phyloP scores from a whole-genome alignment of 2,797 vertebrate genomes.

The Cyclopterus lumpus region DNA sequence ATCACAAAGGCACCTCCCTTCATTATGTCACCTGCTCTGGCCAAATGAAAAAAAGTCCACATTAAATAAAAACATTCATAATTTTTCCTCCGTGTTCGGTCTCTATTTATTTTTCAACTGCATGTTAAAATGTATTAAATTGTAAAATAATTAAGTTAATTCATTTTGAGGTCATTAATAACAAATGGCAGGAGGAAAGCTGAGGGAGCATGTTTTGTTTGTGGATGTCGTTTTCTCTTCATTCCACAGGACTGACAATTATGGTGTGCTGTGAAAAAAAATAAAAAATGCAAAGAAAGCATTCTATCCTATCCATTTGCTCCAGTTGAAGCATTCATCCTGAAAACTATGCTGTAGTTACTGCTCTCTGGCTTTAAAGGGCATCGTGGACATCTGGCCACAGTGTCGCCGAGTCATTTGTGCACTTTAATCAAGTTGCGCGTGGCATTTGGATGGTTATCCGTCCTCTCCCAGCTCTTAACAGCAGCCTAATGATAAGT shows the following conservation, averaged over 20 bases:
- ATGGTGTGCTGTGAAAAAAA: background rate
- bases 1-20: too few species aligned
- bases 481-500: slow-evolving; percentile 22
- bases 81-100: too few species aligned
- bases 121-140: too few species aligned
- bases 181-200: too few species aligned
- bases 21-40: too few species aligned
- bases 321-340: background rate
- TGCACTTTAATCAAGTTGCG: slow-evolving; percentile 13
- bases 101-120: too few species aligned
- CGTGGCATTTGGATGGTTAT: slow-evolving; percentile 12
- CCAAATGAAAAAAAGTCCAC: too few species aligned
- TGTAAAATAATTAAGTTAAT: too few species aligned
- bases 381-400: background rate
- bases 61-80: too few species aligned
- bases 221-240: background rate
- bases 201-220: too few species aligned
- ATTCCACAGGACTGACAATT: background rate
- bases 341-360: background rate
- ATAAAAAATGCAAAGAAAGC: background rate
- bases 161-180: too few species aligned
- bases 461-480: slow-evolving; percentile 8
- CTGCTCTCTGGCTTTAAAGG: background rate
- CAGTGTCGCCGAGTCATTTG: background rate
- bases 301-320: background rate